Evolutionary conservation across 2,888 invertebrate species (phyloP), one percentile per base, ranked within the genome.

Genomic region (Erpobdella octoculata): DNA sequence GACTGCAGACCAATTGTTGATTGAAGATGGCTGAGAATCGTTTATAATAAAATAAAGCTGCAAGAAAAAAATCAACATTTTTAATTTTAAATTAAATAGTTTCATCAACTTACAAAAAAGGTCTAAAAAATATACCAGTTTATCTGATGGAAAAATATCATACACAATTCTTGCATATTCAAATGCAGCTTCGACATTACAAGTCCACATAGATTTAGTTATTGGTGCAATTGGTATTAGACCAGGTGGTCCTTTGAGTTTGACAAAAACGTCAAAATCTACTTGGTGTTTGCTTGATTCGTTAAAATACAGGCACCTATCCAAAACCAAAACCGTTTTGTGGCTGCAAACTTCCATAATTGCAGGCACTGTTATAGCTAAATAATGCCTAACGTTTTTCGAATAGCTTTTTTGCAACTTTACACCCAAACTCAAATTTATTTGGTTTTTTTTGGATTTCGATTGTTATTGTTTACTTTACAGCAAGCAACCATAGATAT

Each of bases 141-240:
- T 80, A 38, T 78, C 77, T 0, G 53, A 28, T 3, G 95, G 93
- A 85, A 93, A 96, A n/a, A 97, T 86, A 84, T 98, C 97, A 91
- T 93, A 94, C 0, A 94, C 92, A 77, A 98, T 92, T 33, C 97
- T 88, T 78, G 94, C 93, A 81, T 96, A 97, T 83, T 98, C 98
- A 73, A 96, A 88, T 0, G 93, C 90, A 0, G 93, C 90, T 86
- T 97, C 97, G 0, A 96, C 91, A 76, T 91, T 91, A 79, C 92
- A 93, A 0, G 95, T 96, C 97, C 97, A 98, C 70, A 97, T 82
- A 0, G 92, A 91, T 84, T 97, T 97, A 74, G 89, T 89, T 74
- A 96, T 89, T 0, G 93, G 91, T 6, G 90, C 89, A 59, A 92
- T 85, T 0, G 82, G 90, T n/a, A 73, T 73, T 28, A 74, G 28